Conservation (phyloP, 2,113 vertebrate species). For the Polypterus bichir region DNA sequence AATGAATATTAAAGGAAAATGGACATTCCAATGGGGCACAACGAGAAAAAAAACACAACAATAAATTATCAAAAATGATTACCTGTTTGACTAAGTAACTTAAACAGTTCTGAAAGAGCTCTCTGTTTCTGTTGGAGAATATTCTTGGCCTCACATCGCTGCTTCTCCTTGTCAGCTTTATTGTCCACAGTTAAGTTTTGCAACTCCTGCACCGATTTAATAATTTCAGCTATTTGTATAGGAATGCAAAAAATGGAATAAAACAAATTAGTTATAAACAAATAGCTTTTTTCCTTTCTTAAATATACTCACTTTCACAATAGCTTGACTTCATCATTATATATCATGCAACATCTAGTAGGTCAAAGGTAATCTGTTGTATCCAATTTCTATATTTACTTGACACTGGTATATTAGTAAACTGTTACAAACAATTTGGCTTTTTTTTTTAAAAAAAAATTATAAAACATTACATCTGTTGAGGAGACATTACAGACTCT, state of each 20-base stretch:
- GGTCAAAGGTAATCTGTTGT: no score
- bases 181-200: slow-evolving; percentile 63
- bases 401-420: no score
- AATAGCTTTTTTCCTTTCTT: no score
- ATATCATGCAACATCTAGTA: no score
- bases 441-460: no score
- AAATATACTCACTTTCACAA: no score
- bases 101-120: slow-evolving; percentile 84
- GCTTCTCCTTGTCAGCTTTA: slow-evolving; percentile 72
- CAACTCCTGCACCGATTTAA: slow-evolving; percentile 63
- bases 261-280: not conserved
- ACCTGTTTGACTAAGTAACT: slow-evolving; percentile 72
- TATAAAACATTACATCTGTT: no score
- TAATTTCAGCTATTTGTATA: slow-evolving; percentile 54
- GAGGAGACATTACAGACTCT: no score
- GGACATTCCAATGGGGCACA: not conserved
- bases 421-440: no score
- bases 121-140: slow-evolving; percentile 90
- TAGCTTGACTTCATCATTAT: no score
- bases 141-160: slow-evolving; percentile 77
- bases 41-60: not conserved
- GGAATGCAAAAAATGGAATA: not conserved
- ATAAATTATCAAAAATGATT: slow-evolving; percentile 12
- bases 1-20: not conserved
- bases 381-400: no score